Evolutionary conservation across 2,113 vertebrate species (phyloP), one percentile per base, ranked within the genome.

Genomic region (Epinephelus fuscoguttatus): DNA sequence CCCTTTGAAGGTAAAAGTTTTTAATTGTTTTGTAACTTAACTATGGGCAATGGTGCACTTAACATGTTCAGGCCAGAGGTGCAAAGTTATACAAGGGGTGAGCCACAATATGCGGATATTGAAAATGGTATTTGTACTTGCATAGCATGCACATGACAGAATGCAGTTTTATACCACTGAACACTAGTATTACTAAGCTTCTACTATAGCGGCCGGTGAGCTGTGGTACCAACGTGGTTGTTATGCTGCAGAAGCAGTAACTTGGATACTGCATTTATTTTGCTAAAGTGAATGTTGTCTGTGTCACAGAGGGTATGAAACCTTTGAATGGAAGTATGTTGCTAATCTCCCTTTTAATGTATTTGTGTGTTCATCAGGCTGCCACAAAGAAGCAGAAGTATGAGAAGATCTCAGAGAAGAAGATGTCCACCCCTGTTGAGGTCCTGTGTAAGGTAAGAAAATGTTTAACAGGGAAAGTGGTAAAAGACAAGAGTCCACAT

Each of bases 361-460:
- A 90, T 77, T 74, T 78, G 81, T 60, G 5, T 80, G 88, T 95
- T 96, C 91, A 62, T 82, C 88, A 99, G 98, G 98, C 98, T 95
- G 98, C 98, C 94, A 99, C 98, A 95, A 99, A 99, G 94, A 99
- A 99, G 95, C 98, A 99, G 92, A 99, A 99, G 90, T 99, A 99
- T 89, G 98, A 99, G 96, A 99, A 99, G 95, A 99, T 99, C 94
- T 99, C 98, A 81, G 98, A 99, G 97, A 99, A 99, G 95, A 99
- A 99, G 95, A 99, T 99, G 98, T 99, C 98, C 63, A 99, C 98
- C 91, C 98, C 98, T 77, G 98, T 99, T 91, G 98, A 99, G 95
- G 97, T 99, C 93, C 97, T 99, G 91, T 99, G 98, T 97, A 99
- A 99, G 97, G 98, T 99, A 94, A 95, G 95, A 47, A 23, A 33